phyloP scores from a whole-genome alignment of 2,797 vertebrate species.

The Sorex maritimensis region DNA sequence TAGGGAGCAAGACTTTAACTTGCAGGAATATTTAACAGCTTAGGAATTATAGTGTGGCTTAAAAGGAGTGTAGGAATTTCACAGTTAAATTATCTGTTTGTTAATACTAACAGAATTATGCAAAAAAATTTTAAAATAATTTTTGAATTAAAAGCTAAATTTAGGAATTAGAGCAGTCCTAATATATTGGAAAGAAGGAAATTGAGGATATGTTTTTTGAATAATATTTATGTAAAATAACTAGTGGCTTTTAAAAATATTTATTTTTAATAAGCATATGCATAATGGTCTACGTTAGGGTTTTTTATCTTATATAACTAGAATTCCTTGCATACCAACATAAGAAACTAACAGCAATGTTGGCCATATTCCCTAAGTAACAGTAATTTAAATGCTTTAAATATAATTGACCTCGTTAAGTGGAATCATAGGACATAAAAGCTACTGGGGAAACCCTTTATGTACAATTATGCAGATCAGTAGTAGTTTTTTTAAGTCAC shows the following conservation, averaged over 20 bases:
- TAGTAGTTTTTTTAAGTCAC: constrained; percentile 79
- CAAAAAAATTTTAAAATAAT: background rate
- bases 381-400: constrained; percentile 77
- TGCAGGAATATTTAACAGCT: constrained; percentile 51
- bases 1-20: constrained; percentile 32
- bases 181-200: constrained; percentile 38
- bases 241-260: constrained; percentile 43
- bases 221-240: constrained; percentile 63
- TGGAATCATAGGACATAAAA: constrained; percentile 76
- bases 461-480: constrained; percentile 69
- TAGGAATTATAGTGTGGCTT: constrained; percentile 35
- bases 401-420: constrained; percentile 77
- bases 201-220: constrained; percentile 40
- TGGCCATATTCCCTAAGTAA: constrained; percentile 73
- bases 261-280: constrained; percentile 63
- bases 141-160: constrained; percentile 65
- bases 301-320: constrained; percentile 68
- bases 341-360: constrained; percentile 68
- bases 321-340: constrained; percentile 64
- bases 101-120: constrained; percentile 60
- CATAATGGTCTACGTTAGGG: constrained; percentile 39
- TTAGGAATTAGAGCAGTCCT: constrained; percentile 56
- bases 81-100: constrained; percentile 55
- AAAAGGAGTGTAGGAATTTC: constrained; percentile 54
- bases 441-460: constrained; percentile 73